Evolutionary conservation across 2,113 vertebrate species (phyloP).

Genomic region (Panthera leo): DNA sequence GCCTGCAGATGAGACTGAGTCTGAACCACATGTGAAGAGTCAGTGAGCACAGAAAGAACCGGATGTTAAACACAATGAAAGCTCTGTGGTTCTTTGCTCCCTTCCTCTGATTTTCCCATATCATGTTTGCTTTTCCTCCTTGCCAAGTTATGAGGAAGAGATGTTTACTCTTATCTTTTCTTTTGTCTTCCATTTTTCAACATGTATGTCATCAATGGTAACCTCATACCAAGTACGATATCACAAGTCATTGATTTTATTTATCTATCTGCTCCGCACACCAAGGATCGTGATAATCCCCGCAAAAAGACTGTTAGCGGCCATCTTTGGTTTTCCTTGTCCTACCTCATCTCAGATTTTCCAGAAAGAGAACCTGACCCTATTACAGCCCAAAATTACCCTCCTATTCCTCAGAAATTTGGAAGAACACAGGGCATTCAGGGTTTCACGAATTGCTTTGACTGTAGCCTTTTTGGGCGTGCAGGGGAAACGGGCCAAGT

Average conservation of each 20-base stretch:
- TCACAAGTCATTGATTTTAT: background rate
- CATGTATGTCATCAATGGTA: background rate
- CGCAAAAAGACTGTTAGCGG: no score
- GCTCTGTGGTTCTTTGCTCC: background rate
- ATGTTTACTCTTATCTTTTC: background rate
- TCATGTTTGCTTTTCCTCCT: background rate
- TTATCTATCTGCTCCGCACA: no score
- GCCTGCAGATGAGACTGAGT: background rate
- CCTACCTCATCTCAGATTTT: background rate
- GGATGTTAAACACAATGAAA: background rate
- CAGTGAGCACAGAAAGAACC: background rate
- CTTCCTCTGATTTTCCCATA: background rate
- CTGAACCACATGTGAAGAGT: background rate
- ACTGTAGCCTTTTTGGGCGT: fast-evolving
- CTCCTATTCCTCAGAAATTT: background rate
- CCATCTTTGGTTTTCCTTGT: background rate
- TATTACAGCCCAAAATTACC: no score
- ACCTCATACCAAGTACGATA: background rate
- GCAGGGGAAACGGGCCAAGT: background rate
- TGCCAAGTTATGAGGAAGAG: background rate
- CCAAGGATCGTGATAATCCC: background rate
- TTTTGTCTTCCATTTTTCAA: background rate
- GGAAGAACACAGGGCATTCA: background rate
- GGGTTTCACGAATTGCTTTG: background rate
- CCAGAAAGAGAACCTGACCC: fast-evolving